Evolutionary conservation across 2,797 vertebrate genomes (phyloP), one percentile per base, ranked within the genome.

Genomic region (Xyrichtys novacula): DNA sequence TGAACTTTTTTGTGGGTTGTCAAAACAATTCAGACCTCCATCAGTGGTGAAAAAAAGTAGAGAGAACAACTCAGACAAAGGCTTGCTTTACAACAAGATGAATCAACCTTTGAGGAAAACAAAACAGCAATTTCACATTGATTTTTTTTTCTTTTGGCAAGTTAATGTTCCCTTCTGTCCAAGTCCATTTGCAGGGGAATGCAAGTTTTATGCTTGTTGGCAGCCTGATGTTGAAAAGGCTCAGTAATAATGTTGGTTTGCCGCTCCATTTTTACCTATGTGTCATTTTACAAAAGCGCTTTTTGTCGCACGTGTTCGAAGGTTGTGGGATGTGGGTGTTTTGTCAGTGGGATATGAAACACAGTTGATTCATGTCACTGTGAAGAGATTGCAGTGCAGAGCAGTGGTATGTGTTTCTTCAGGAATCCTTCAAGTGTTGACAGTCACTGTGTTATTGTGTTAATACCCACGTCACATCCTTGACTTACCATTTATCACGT

Each of bases 211-310:
- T 80, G 62, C 80, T 70, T 70, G 80, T 65, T 81, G 49, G 28
- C 81, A 52, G 52, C 43, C 54, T 71, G 71, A 64, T 25, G 48
- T 73, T 57, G 73, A 55, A 83, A 72, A 53, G 23, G 19, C 77
- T 72, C 32, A 15, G 34, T 22, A 28, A 71, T 34, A 50, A 67
- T 57, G 61, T 64, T 7, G 42, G 34, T 29, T 64, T 34, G 19
- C 58, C 47, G 68, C 67, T 69, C 62, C 68, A 52, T 54, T 83
- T 78, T 19, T 46, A 47, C 59, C 62, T 26, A 12, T 5, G 36
- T 82, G 83, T 72, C 60, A 62, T 77, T 84, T 79, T 64, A 59
- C 47, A 68, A 40, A 54, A 75, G 59, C 66, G 16, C 43, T 9
- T n/a, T 17, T 53, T 74, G 29, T 52, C 23, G 17, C 63, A 52